Percentiles rank a stretch among this genome's conserved stretches.
phyloP scores from a whole-genome alignment of 1,140 invertebrate species.

The Rhyzopertha dominica region DNA sequence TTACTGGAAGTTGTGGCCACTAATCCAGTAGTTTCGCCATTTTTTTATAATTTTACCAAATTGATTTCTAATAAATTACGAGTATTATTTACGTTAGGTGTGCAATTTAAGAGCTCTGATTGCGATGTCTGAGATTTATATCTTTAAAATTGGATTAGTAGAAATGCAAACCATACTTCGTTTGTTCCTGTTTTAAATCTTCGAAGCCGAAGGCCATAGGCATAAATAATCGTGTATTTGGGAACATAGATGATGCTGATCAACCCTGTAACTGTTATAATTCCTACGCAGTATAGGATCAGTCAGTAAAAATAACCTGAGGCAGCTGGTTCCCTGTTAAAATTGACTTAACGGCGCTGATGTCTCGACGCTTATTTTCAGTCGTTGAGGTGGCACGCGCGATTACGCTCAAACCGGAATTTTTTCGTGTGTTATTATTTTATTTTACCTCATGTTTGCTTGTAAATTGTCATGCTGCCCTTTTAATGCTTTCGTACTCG shows the following conservation, averaged over 20 bases:
- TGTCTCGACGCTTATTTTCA: slow-evolving; percentile 7
- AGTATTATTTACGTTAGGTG: no score
- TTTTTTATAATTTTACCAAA: no score
- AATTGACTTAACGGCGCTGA: neutral
- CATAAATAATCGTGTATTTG: neutral
- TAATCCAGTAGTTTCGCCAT: no score
- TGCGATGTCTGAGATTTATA: no score
- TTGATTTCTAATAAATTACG: no score
- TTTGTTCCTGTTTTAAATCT: neutral
- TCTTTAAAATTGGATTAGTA: no score
- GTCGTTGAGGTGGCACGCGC: slow-evolving; percentile 9
- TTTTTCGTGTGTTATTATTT: slow-evolving; percentile 5
- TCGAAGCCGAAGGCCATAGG: neutral
- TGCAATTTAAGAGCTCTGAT: no score
- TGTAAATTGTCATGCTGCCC: neutral
- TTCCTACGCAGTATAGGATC: neutral
- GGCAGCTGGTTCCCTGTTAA: neutral
- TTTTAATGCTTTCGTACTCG: neutral
- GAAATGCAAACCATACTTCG: neutral
- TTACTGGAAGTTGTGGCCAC: no score
- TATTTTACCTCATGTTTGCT: neutral
- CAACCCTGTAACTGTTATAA: neutral
- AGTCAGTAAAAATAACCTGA: neutral
- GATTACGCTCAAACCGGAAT: no score
- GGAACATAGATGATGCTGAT: neutral